Conservation (phyloP, 2,113 vertebrate genomes). For the Notarius lentiginosus region DNA sequence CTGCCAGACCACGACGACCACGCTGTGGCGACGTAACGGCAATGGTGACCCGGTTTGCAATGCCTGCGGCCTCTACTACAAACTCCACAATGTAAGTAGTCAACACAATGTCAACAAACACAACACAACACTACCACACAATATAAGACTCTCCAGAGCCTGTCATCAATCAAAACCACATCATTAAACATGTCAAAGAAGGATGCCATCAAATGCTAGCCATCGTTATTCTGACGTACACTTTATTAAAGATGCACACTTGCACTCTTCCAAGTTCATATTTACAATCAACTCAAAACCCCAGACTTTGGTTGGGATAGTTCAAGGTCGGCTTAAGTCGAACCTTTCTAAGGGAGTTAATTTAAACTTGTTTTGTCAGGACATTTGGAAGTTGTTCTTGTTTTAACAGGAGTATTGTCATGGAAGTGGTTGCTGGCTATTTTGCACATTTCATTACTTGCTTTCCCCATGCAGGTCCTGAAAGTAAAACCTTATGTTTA, state of each 20-base stretch:
- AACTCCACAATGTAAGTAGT: slow-evolving; percentile 97
- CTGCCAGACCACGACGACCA: slow-evolving; percentile 98
- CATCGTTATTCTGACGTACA: background rate
- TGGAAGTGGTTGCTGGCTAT: slow-evolving; percentile 40
- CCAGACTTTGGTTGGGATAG: background rate
- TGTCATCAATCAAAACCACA: background rate
- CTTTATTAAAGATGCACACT: background rate
- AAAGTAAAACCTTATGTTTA: slow-evolving; percentile 37
- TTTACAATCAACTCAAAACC: background rate
- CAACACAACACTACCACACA: background rate
- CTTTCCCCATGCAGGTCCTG: background rate
- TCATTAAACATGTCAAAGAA: background rate
- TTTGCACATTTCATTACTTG: slow-evolving; percentile 27
- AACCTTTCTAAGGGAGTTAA: slow-evolving; percentile 2
- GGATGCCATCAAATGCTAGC: background rate
- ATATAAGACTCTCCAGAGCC: no score
- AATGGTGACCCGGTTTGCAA: slow-evolving; percentile 99
- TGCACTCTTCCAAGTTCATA: background rate
- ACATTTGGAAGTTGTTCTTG: slow-evolving; percentile 36
- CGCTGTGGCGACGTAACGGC: slow-evolving; percentile 97
- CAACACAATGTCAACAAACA: slow-evolving; percentile 15
- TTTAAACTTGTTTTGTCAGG: background rate
- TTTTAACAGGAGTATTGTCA: slow-evolving; percentile 33
- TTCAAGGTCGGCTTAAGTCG: background rate
- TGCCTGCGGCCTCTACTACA: slow-evolving; percentile 99